Percentiles rank a stretch among this genome's conserved stretches.
These are phyloP conservation scores for Pempheris klunzingeri DNA, from an alignment of 2,797 vertebrate species.

Conservation along the genomic window DNA sequence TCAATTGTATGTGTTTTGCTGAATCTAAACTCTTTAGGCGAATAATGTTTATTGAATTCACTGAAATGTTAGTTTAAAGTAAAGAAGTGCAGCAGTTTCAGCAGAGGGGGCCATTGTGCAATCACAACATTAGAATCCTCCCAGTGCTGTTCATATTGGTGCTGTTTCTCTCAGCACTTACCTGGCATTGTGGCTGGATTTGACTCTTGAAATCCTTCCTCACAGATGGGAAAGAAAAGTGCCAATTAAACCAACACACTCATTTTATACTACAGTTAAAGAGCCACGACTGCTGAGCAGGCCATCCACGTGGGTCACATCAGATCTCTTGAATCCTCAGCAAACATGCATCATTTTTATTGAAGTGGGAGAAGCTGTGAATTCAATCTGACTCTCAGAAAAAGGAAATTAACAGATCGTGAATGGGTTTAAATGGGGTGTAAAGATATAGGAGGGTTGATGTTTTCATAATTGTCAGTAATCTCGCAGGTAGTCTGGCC, in stretches of 20 bases:
- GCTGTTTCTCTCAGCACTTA: neutral
- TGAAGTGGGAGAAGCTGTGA: neutral
- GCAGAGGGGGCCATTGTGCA: conserved; percentile 73
- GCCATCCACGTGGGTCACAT: neutral
- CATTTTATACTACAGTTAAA: conserved; percentile 10
- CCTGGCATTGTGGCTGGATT: conserved; percentile 6
- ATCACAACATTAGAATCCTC: conserved; percentile 6
- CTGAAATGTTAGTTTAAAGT: neutral
- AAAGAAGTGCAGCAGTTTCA: conserved; percentile 35
- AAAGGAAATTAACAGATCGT: neutral
- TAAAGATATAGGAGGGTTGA: neutral
- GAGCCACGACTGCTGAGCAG: neutral
- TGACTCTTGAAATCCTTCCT: conserved; percentile 14
- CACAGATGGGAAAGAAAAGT: conserved; percentile 6
- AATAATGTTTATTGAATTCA: neutral
- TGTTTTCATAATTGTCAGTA: neutral
- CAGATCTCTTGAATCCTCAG: neutral
- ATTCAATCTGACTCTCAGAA: neutral
- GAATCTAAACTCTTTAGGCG: neutral
- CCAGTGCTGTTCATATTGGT: neutral
- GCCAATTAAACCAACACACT: neutral
- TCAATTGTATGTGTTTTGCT: too few species aligned
- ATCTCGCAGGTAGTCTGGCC: conserved; percentile 6
- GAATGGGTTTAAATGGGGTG: neutral
- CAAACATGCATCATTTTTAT: neutral